Base-by-base conservation (phyloP, 1,140 invertebrate species). In the Diorhabda sublineata region DNA sequence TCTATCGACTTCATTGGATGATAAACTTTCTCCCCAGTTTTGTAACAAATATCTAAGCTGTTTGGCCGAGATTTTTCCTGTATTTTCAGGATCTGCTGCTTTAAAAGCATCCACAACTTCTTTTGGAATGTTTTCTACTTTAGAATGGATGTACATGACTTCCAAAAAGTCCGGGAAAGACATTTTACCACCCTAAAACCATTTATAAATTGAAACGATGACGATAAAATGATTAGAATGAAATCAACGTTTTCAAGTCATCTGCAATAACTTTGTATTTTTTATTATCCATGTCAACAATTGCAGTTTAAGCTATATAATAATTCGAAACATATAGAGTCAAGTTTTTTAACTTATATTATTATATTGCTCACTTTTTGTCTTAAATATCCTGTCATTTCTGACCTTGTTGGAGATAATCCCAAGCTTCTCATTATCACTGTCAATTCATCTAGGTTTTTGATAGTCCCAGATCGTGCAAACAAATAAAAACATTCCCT, bases 161-260 rank as follows among this genome's bases (percentile, higher is more conserved):
- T 98, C 96, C 5, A 98, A 81, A 77, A 98, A 98, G 77, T 97
- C 95, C 2, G 96, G 94, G 83, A 98, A 98, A 3, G 92, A 91
- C 89, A 98, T 95, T 81, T 93, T 94, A 3, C 94, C 94, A 79
- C 90, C 92, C 88, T 85, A 47, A 77, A 78, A 74, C 68, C 69
- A 68, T n/a, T 60, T 45, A 70, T 26, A 26, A 26, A 26, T 26
- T 26, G 26, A 26, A 26, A 26, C 26, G 26, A 26, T 26, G 26
- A 26, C 26, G 26, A 26, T 26, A 26, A 26, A 26, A 26, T 26
- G 26, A 26, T 26, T 26, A 26, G 26, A 26, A 1, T 26, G 26
- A 2, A 26, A 26, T 26, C 26, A 26, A 26, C 26, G 26, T 26
- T 26, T 26, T 26, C 26, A 26, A 26, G 26, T 26, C 26, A 26